phyloP scores from a whole-genome alignment of 2,888 invertebrate genomes.

The Lycia hirtaria region DNA sequence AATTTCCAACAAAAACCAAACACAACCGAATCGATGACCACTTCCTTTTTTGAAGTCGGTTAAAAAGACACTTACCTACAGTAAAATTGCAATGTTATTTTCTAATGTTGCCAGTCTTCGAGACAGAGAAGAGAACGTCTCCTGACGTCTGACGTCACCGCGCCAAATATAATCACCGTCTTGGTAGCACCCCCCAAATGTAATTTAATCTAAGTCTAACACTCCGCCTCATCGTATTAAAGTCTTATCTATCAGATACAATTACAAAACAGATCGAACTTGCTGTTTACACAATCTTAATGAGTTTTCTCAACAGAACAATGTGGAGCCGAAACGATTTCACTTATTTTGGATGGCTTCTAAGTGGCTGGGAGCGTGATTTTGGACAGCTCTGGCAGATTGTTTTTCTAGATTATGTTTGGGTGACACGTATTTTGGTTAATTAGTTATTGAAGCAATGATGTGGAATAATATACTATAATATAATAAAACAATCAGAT shows the following conservation, averaged over 20 bases:
- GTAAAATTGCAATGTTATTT: too few relatives aligned
- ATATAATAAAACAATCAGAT: too few relatives aligned
- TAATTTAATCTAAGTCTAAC: conserved; percentile 24
- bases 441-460: not conserved
- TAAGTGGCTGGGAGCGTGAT: conserved; percentile 16
- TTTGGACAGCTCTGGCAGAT: not conserved
- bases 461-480: not conserved
- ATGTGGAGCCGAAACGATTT: conserved; percentile 28
- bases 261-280: conserved; percentile 38
- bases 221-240: conserved; percentile 16
- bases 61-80: too few relatives aligned
- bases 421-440: not conserved
- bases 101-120: too few relatives aligned
- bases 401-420: conserved; percentile 4
- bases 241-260: conserved; percentile 37
- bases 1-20: too few relatives aligned
- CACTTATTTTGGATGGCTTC: conserved; percentile 19
- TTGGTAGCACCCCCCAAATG: conserved; percentile 13
- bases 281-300: conserved; percentile 38
- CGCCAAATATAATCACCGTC: conserved; percentile 12
- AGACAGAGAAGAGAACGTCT: not conserved
- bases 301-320: conserved; percentile 38
- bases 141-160: not conserved
- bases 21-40: too few relatives aligned
- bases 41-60: too few relatives aligned